Evolutionary conservation across 2,888 invertebrate species (phyloP).

Genomic region (Melanotus villosus): DNA sequence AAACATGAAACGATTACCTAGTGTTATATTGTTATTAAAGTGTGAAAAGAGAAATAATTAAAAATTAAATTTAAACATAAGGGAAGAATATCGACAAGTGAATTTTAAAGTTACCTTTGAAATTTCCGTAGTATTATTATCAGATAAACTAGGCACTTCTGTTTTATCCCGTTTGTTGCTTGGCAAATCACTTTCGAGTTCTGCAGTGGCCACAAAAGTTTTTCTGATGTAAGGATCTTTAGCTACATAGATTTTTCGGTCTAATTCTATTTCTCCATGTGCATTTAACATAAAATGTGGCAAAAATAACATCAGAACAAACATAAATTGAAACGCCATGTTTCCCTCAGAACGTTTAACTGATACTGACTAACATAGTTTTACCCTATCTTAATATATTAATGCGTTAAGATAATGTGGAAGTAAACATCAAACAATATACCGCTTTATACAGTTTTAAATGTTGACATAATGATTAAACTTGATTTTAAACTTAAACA

Average conservation of each 20-base stretch:
- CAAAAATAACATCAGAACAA: conserved; percentile 51
- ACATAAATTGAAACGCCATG: conserved; percentile 44
- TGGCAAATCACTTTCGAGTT: conserved; percentile 23
- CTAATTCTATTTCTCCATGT: conserved; percentile 49
- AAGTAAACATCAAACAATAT: no score
- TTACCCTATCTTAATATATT: no score
- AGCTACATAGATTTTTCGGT: conserved; percentile 52
- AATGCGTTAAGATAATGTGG: no score
- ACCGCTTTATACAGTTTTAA: no score
- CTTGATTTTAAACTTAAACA: no score
- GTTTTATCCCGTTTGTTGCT: conserved; percentile 24
- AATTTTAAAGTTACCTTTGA: neutral
- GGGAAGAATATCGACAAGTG: no score
- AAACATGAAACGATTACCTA: no score
- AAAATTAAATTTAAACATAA: no score
- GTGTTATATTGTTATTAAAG: no score
- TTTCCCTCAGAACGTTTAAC: conserved; percentile 42
- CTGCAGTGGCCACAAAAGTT: conserved; percentile 18
- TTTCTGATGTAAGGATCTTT: conserved; percentile 20
- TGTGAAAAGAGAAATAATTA: no score
- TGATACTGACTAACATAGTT: no score
- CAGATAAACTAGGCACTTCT: conserved; percentile 26
- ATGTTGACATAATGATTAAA: no score
- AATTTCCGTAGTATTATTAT: conserved; percentile 4
- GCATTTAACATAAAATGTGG: conserved; percentile 51